Base-by-base conservation (phyloP, 2,797 vertebrate species). In the Sphenodon punctatus region DNA sequence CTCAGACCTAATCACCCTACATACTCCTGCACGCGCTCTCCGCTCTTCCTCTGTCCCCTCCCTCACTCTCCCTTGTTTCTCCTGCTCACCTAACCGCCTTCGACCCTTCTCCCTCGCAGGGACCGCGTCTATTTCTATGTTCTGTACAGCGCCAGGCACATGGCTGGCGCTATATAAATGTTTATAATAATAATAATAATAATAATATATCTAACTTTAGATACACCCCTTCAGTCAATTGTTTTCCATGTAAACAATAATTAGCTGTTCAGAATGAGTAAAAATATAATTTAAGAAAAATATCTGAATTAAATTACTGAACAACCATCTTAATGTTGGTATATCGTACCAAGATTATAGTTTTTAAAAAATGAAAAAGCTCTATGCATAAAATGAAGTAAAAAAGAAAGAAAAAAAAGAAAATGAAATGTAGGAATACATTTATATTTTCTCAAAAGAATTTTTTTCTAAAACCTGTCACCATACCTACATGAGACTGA, bases 221-320 rank as follows among this genome's bases (percentile, higher is more conserved):
- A 92, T 75, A 90, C 86, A 91, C 83, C 65, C 67, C 84, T 83
- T 63, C 61, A 88, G 81, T 83, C 70, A 89, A 87, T 89, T 89
- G 86, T 20, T 43, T 79, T 70, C 72, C 77, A 61, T 58, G 66
- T 63, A 88, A 85, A 90, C 82, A 88, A 86, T 51, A 51, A 43
- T 55, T 75, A 61, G 69, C 82, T 78, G 76, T 60, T 82, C 66
- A 74, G 88, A 87, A 76, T 49, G 7, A 74, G 45, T 30, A 34
- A 76, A 80, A 80, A 58, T 49, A 66, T 75, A 72, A 75, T 86
- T 61, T 41, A 76, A 72, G 64, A 83, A 65, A 80, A 89, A 89
- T 81, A 34, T 39, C 58, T 74, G 43, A 36, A 75, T 68, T 73
- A 55, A 80, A 51, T 91, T 81, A 38, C 10, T 78, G 48, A 67